Conservation (phyloP, 2,888 invertebrate species). For the Colostygia pectinataria region DNA sequence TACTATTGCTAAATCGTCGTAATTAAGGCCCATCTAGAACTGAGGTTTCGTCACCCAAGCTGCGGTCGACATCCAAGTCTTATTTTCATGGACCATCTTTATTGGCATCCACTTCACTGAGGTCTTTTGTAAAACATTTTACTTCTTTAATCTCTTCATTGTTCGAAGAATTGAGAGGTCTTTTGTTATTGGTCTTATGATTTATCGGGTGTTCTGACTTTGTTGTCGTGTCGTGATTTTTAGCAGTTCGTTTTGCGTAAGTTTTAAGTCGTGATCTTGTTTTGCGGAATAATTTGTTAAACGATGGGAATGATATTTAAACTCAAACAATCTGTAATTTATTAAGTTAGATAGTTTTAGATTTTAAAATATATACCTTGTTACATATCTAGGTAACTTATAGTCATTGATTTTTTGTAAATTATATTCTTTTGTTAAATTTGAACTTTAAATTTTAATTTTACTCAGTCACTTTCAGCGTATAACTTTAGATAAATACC, state of each 20-base stretch:
- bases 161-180: conserved; percentile 13
- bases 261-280: conserved; percentile 48
- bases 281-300: conserved; percentile 35
- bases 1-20: conserved; percentile 30
- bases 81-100: conserved; percentile 44
- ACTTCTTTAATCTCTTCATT: conserved; percentile 3
- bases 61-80: conserved; percentile 35
- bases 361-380: no score
- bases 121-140: conserved; percentile 22
- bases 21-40: conserved; percentile 34
- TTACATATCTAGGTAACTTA: no score
- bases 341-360: no score
- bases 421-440: no score
- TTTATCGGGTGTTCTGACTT: conserved; percentile 38
- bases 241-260: conserved; percentile 36
- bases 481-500: no score
- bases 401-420: no score
- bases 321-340: conserved; percentile 17
- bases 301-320: conserved; percentile 46
- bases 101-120: conserved; percentile 25
- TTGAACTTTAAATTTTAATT: no score
- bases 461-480: no score
- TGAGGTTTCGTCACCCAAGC: conserved; percentile 31
- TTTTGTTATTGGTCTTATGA: conserved; percentile 28
- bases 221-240: conserved; percentile 55